Base-by-base conservation (phyloP, 2,797 vertebrate species). In the Phrynocephalus forsythii region DNA sequence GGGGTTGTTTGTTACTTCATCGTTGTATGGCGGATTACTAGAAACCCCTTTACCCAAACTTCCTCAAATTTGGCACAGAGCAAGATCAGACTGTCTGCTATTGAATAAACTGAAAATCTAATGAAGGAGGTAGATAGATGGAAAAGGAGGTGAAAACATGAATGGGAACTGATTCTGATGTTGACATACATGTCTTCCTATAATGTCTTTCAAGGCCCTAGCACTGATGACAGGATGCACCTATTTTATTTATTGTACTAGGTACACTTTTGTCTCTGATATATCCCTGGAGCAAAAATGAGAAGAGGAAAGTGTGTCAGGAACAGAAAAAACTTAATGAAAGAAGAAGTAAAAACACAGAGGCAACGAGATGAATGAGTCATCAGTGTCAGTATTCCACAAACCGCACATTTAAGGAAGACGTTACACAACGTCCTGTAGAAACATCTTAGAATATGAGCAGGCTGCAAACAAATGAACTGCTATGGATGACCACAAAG, bases 391-490 rank as follows among this genome's bases (percentile, higher is more conserved):
- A 50, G 81, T 0, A 16, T 77, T 96, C 91, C 93, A 94, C 94
- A 95, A 96, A 96, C 94, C 95, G 91, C 94, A 95, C 94, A 96
- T 79, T 88, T 88, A 28, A 84, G 83, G 91, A 94, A 92, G 92
- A 92, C 93, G 92, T 52, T 90, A 82, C 77, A 77, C 89, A 73
- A 85, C 83, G 83, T 67, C 22, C 15, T 0, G 52, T 85, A 67
- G 78, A 33, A 26, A 72, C 7, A 2, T 69, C 78, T 89, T 80
- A 88, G 83, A 91, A 88, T 90, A 87, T 0, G 63, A 86, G 30
- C 86, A 63, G 73, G 52, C 79, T 81, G 80, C 90, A 86, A 79
- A 0, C 0, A 71, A 0, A 3, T 76, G 44, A 72, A 67, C 38
- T 69, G 20, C 63, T 28, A 82, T 44, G 33, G 33, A 15, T 38